A percentile compares a stretch with the other conserved stretches of the same genome.
These are phyloP conservation scores for Poeciliopsis infans DNA, from an alignment of 2,797 vertebrate species.

Conservation along the genomic window DNA sequence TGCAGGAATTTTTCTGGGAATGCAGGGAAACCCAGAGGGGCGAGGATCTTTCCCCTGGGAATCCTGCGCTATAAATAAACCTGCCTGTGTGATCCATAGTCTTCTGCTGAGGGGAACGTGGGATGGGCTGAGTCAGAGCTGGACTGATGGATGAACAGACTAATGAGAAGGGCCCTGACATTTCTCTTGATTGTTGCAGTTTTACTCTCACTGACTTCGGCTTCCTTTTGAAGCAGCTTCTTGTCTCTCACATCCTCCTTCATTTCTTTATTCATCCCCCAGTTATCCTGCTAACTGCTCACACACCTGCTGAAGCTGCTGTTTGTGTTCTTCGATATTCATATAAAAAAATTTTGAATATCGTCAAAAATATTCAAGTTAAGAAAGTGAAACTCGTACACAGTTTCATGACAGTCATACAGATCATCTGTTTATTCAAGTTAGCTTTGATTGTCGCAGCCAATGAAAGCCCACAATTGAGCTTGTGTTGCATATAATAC, in stretches of 20 bases:
- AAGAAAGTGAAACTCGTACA: neutral
- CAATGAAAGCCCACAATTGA: neutral
- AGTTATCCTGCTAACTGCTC: too few species aligned
- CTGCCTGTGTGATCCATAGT: conserved; percentile 63
- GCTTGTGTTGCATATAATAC: neutral
- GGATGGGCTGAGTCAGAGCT: conserved; percentile 14
- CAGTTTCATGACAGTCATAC: neutral
- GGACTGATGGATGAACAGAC: conserved; percentile 37
- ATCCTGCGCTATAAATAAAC: conserved; percentile 72
- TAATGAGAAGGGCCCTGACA: conserved; percentile 14
- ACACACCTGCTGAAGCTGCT: conserved; percentile 4
- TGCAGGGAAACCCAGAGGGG: conserved; percentile 51
- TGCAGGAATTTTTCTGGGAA: conserved; percentile 36
- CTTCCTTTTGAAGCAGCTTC: conserved; percentile 51
- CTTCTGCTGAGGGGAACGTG: conserved; percentile 28
- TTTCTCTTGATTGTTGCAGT: conserved; percentile 32
- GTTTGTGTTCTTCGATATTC: neutral
- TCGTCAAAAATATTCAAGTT: neutral
- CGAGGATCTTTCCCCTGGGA: conserved; percentile 58
- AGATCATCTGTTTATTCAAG: neutral
- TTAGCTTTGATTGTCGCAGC: neutral
- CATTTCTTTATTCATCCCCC: conserved; percentile 22
- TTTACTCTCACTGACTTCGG: conserved; percentile 9
- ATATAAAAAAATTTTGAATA: neutral
- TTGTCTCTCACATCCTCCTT: conserved; percentile 37